Percentiles rank a stretch among this genome's conserved stretches.
These are phyloP conservation scores for Polydrusus tereticollis DNA, from an alignment of 2,888 invertebrate genomes.

Conservation along the genomic window DNA sequence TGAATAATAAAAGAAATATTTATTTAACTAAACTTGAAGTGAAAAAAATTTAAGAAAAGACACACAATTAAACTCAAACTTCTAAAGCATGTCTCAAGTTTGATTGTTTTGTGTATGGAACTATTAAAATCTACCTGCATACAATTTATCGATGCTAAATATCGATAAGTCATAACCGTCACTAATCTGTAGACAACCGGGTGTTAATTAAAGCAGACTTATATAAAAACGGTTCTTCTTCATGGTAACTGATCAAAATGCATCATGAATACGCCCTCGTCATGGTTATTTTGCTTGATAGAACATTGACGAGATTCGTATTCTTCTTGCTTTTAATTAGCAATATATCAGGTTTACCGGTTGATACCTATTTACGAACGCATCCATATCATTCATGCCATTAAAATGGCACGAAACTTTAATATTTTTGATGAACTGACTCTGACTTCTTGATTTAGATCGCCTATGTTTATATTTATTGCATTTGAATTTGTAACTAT, in stretches of 20 bases:
- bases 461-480: neutral
- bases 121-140: too few species aligned
- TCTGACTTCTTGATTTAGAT: neutral
- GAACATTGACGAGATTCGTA: slow-evolving; percentile 17
- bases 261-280: slow-evolving; percentile 21
- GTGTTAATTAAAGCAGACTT: slow-evolving; percentile 16
- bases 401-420: neutral
- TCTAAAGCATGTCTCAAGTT: too few species aligned
- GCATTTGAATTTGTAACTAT: too few species aligned
- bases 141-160: too few species aligned
- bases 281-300: slow-evolving; percentile 23
- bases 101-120: too few species aligned
- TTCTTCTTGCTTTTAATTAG: slow-evolving; percentile 9
- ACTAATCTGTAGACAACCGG: neutral
- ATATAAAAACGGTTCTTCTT: slow-evolving; percentile 23
- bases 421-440: neutral
- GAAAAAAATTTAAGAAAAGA: too few species aligned
- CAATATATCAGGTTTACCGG: neutral
- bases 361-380: neutral
- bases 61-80: too few species aligned
- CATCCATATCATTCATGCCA: neutral
- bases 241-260: slow-evolving; percentile 20
- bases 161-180: too few species aligned
- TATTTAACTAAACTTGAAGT: too few species aligned
- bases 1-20: too few species aligned